These are phyloP conservation scores for Sparidentex hasta DNA, from an alignment of 2,797 vertebrate genomes.

Conservation along the genomic window DNA sequence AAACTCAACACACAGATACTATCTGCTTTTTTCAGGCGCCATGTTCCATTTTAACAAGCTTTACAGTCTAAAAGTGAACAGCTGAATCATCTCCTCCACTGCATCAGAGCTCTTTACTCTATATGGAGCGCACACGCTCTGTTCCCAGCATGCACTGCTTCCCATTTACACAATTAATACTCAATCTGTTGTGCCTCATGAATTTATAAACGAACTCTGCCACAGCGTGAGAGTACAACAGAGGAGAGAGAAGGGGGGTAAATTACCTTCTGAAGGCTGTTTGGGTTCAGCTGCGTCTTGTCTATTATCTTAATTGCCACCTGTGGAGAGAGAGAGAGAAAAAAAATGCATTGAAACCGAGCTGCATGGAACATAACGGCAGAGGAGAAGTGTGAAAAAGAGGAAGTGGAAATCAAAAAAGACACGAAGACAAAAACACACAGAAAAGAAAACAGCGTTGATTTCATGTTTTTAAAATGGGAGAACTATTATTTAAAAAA, in stretches of 20 bases:
- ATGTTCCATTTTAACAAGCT: not conserved
- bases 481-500: not conserved
- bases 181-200: conserved; percentile 62
- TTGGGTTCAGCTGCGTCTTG: conserved; percentile 98
- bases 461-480: not conserved
- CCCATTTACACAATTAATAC: conserved; percentile 65
- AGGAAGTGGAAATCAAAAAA: conserved; percentile 28
- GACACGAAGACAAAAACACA: not conserved
- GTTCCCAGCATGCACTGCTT: conserved; percentile 55
- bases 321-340: conserved; percentile 79
- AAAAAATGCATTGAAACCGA: conserved; percentile 25
- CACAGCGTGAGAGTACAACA: conserved; percentile 24
- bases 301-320: conserved; percentile 99
- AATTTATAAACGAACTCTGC: conserved; percentile 51
- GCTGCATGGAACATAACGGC: conserved; percentile 20
- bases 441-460: not conserved
- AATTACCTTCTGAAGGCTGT: conserved; percentile 98
- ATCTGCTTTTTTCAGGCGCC: not conserved
- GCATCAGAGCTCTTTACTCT: conserved; percentile 31
- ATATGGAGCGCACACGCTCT: conserved; percentile 11
- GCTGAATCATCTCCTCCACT: conserved; percentile 23
- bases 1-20: not conserved
- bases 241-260: not conserved
- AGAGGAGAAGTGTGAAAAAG: conserved; percentile 24
- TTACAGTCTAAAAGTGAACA: too few relatives aligned